Conservation (phyloP, 23 tunicate species). For the Styela plicata region DNA sequence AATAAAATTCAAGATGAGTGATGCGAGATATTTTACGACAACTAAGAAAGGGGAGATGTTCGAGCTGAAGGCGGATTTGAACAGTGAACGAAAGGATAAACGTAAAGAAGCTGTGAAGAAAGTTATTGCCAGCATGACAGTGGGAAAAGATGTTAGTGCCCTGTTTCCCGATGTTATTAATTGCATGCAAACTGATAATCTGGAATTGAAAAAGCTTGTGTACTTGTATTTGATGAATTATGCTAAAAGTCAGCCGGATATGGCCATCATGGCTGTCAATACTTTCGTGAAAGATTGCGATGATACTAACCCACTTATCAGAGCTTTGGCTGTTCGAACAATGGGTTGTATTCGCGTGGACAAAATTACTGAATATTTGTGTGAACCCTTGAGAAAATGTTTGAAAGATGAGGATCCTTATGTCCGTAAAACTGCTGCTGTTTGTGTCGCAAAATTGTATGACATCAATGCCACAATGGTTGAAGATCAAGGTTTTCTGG, state of each 20-base stretch:
- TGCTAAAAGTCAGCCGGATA: constrained; percentile 97
- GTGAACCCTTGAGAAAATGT: constrained; percentile 96
- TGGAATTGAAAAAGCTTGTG: constrained; percentile 96
- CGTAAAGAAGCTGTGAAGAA: constrained; percentile 98
- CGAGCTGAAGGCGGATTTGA: constrained; percentile 96
- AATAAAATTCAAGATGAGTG: constrained; percentile 59
- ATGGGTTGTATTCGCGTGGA: constrained; percentile 99
- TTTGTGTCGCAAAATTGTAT: constrained; percentile 95
- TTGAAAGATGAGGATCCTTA: constrained; percentile 99
- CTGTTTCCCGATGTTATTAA: constrained; percentile 97
- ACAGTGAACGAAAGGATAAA: constrained; percentile 95
- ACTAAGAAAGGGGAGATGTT: constrained; percentile 97
- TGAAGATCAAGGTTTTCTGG: constrained; percentile 97
- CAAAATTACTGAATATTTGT: constrained; percentile 96
- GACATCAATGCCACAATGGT: constrained; percentile 96
- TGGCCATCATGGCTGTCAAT: constrained; percentile 99
- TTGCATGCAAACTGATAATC: constrained; percentile 99
- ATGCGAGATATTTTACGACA: constrained; percentile 94
- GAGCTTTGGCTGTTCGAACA: constrained; percentile 97
- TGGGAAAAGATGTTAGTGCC: constrained; percentile 98
- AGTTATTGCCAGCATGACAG: constrained; percentile 99
- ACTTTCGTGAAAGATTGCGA: constrained; percentile 99
- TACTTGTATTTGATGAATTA: constrained; percentile 97
- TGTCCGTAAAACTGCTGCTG: constrained; percentile 97
- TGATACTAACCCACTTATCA: constrained; percentile 95